phyloP scores from a whole-genome alignment of 2,888 invertebrate genomes.

The Drosophila melanosoma region DNA sequence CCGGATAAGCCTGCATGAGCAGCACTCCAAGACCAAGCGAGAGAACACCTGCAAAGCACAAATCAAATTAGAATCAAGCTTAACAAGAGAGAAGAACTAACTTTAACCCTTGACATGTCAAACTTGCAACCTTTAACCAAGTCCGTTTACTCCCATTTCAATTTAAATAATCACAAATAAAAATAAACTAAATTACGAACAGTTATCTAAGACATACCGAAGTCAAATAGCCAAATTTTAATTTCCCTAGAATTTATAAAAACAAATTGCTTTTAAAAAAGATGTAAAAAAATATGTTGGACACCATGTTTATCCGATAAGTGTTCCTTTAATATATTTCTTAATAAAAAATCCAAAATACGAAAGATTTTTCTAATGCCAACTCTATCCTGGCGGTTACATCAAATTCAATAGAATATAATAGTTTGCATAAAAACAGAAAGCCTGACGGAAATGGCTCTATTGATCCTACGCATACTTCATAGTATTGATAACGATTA shows the following conservation, averaged over 20 bases:
- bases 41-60: conserved; percentile 67
- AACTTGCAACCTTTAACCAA: not conserved
- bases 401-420: too few species aligned
- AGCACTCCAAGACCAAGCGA: conserved; percentile 79
- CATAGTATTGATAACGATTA: not conserved
- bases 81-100: not conserved
- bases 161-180: not conserved
- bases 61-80: not conserved
- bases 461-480: not conserved
- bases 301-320: not conserved
- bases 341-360: not conserved
- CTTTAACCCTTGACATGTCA: not conserved
- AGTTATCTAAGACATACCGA: not conserved
- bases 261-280: not conserved
- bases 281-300: not conserved
- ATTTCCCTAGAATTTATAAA: not conserved
- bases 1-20: conserved; percentile 75
- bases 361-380: not conserved
- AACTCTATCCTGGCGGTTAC: not conserved
- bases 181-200: not conserved
- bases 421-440: not conserved
- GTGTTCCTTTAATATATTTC: not conserved
- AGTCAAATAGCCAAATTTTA: not conserved
- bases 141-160: not conserved
- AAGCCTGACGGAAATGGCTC: not conserved